Percentiles rank a stretch among this genome's conserved stretches.
These are phyloP conservation scores for Pavo muticus DNA, from an alignment of 2,113 vertebrate genomes.

Conservation along the genomic window DNA sequence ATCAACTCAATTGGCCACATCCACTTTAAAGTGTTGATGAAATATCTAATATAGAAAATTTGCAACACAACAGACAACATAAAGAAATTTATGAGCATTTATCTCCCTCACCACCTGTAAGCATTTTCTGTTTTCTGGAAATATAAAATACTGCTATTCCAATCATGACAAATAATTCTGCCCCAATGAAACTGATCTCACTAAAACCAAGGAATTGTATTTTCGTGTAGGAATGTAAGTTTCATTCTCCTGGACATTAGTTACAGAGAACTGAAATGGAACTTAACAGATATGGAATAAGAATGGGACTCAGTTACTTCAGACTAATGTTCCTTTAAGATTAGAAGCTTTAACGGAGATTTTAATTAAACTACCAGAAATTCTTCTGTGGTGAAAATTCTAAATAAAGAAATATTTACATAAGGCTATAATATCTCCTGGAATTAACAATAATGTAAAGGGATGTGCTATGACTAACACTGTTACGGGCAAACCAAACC, in stretches of 20 bases:
- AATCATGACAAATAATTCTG: not conserved
- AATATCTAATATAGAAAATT: not conserved
- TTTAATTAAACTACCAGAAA: slow-evolving; percentile 21
- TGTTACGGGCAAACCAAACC: not conserved
- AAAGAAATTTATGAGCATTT: not conserved
- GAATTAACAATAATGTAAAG: not conserved
- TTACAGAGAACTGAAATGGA: not conserved
- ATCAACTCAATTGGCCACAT: not conserved
- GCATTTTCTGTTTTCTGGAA: not conserved
- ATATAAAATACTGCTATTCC: not conserved
- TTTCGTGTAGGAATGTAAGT: not conserved
- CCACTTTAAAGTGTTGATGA: not conserved
- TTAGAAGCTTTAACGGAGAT: not conserved
- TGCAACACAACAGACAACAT: not conserved
- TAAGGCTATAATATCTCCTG: not conserved
- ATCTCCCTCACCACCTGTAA: not conserved
- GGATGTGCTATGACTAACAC: not conserved
- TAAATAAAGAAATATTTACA: not conserved
- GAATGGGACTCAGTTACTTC: not conserved
- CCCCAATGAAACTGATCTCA: not conserved
- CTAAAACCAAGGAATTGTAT: not conserved
- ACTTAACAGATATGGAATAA: not conserved
- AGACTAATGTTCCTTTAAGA: not conserved
- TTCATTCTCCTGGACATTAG: not conserved
- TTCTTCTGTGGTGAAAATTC: not conserved